Percentiles rank a stretch among this genome's conserved stretches.
Evolutionary conservation across 2,797 vertebrate genomes (phyloP).

Genomic region (Labeo calbasu): DNA sequence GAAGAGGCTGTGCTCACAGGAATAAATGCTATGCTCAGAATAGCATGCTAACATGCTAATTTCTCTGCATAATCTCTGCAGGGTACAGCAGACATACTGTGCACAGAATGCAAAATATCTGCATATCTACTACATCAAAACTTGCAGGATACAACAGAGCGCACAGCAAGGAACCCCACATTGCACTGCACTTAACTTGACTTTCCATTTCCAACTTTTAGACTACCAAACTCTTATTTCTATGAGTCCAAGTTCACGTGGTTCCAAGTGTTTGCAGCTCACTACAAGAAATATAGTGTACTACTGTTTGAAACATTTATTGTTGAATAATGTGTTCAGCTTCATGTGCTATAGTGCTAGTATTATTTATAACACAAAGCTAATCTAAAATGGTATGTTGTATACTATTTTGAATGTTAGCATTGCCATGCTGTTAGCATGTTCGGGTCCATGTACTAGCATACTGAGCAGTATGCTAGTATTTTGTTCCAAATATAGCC

Average conservation of each 20-base stretch:
- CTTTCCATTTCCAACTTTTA: not conserved
- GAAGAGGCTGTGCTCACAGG: not conserved
- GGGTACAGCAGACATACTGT: not conserved
- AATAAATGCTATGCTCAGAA: not conserved
- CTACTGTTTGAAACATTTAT: not conserved
- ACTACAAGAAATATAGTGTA: not conserved
- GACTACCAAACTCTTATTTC: not conserved
- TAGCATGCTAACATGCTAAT: slow-evolving; percentile 5
- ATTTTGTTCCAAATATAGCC: not conserved
- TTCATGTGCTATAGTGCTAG: not conserved
- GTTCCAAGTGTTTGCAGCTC: not conserved
- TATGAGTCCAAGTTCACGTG: no score
- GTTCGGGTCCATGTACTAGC: not conserved
- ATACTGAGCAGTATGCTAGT: not conserved
- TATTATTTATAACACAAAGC: not conserved
- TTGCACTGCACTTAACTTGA: not conserved
- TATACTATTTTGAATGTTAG: not conserved
- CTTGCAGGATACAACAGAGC: not conserved
- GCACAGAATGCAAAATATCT: not conserved
- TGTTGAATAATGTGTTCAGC: not conserved
- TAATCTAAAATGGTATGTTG: no score
- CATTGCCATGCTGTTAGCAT: not conserved
- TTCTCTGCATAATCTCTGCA: not conserved
- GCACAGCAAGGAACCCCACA: not conserved
- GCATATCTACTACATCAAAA: not conserved